Percentiles rank a stretch among this genome's conserved stretches.
phyloP scores from a whole-genome alignment of 2,888 invertebrate species.

The Sinelater perroti region DNA sequence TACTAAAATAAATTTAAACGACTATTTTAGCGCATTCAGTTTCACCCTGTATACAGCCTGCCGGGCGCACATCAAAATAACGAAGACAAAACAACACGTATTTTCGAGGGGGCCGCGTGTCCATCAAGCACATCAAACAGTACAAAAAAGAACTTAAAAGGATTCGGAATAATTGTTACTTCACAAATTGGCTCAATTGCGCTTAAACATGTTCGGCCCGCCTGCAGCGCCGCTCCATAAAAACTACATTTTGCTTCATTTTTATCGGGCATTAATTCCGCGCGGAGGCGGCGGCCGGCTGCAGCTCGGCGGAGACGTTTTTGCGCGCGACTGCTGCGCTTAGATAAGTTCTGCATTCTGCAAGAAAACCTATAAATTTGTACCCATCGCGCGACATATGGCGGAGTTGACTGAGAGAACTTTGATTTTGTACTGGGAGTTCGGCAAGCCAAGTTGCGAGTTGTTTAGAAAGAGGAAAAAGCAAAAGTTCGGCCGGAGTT shows the following conservation, averaged over 20 bases:
- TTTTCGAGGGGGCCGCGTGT: conserved; percentile 38
- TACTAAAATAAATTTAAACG: too few species aligned
- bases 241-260: conserved; percentile 19
- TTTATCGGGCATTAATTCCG: conserved; percentile 20
- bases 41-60: too few species aligned
- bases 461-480: conserved; percentile 3
- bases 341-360: conserved; percentile 37
- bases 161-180: conserved; percentile 58
- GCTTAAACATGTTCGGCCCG: conserved; percentile 54
- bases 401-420: conserved; percentile 28
- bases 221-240: conserved; percentile 32
- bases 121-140: conserved; percentile 46
- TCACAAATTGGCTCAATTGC: conserved; percentile 59
- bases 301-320: conserved; percentile 27
- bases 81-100: too few species aligned
- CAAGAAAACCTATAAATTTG: conserved; percentile 37
- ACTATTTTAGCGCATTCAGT: too few species aligned
- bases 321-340: conserved; percentile 21
- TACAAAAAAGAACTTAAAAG: conserved; percentile 49
- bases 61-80: too few species aligned
- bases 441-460: conserved; percentile 14
- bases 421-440: conserved; percentile 24
- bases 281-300: conserved; percentile 14
- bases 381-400: conserved; percentile 31
- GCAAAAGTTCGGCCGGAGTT: conserved; percentile 11